Conservation (phyloP, 2,888 invertebrate species). For the Trichogramma dendrolimi region DNA sequence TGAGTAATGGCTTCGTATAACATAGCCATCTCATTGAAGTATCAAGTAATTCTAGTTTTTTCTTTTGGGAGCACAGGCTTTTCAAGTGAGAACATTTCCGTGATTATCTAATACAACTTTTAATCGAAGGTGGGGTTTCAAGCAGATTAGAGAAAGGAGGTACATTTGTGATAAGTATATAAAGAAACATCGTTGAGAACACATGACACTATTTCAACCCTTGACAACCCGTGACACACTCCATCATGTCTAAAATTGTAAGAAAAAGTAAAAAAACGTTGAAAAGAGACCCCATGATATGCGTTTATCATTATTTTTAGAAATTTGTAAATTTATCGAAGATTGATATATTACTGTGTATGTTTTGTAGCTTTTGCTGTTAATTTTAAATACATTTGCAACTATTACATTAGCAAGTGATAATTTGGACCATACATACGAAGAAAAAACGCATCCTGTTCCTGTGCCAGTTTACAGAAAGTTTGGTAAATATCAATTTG, state of each 20-base stretch:
- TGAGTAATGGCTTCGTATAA: background rate
- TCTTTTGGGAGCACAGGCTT: background rate
- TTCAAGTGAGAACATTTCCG: slow-evolving; percentile 3
- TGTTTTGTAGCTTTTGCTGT: slow-evolving; percentile 36
- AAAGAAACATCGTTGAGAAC: slow-evolving; percentile 32
- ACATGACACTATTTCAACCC: background rate
- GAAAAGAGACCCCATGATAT: slow-evolving; percentile 5
- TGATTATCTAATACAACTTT: slow-evolving; percentile 13
- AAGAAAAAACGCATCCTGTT: slow-evolving; percentile 44
- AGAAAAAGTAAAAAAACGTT: slow-evolving; percentile 29
- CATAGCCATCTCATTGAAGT: too few relatives aligned
- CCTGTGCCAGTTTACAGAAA: slow-evolving; percentile 48
- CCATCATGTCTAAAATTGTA: slow-evolving; percentile 42
- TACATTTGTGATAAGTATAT: slow-evolving; percentile 47
- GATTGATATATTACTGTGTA: background rate
- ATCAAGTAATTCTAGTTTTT: background rate
- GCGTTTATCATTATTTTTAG: background rate
- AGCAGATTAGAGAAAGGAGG: slow-evolving; percentile 46
- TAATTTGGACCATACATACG: slow-evolving; percentile 42
- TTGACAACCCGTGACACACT: background rate
- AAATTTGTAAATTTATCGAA: background rate
- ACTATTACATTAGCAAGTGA: slow-evolving; percentile 35
- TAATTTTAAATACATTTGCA: slow-evolving; percentile 24
- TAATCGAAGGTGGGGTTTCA: slow-evolving; percentile 32
- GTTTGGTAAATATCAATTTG: slow-evolving; percentile 39